A percentile compares a stretch with the other conserved stretches of the same genome.
Conservation (phyloP, 2,797 vertebrate genomes). For the Momotus momota region DNA sequence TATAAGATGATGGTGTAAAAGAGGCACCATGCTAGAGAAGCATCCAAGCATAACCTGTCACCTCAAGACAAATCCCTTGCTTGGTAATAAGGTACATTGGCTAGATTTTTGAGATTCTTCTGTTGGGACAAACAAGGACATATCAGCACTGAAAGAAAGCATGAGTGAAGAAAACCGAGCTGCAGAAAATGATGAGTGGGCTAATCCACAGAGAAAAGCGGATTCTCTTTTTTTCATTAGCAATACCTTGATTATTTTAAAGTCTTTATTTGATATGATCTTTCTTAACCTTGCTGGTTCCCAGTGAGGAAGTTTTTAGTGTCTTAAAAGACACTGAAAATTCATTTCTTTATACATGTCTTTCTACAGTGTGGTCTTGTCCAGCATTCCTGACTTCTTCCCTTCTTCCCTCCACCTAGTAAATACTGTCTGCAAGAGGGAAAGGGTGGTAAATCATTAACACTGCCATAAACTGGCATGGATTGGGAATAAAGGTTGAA, state of each 20-base stretch:
- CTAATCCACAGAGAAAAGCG: neutral
- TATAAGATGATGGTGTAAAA: neutral
- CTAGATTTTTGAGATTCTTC: neutral
- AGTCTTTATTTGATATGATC: too few species aligned
- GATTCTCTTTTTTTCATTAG: neutral
- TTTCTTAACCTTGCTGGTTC: too few species aligned
- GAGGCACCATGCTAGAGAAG: neutral
- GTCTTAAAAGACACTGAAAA: neutral
- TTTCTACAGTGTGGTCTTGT: neutral
- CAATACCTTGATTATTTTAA: too few species aligned
- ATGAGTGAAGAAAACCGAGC: neutral
- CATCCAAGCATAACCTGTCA: neutral
- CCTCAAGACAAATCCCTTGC: neutral
- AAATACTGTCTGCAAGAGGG: neutral
- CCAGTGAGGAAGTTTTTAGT: too few species aligned
- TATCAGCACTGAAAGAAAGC: neutral
- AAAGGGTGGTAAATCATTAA: neutral
- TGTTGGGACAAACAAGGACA: neutral
- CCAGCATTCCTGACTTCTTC: neutral
- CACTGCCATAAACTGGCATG: neutral
- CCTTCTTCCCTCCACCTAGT: neutral
- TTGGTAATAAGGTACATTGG: neutral
- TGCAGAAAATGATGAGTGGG: neutral
- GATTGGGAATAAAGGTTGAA: slow-evolving; percentile 22
- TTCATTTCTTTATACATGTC: neutral